These are phyloP conservation scores for Anisognathus igniventris DNA, from an alignment of 2,797 vertebrate species.

Conservation along the genomic window DNA sequence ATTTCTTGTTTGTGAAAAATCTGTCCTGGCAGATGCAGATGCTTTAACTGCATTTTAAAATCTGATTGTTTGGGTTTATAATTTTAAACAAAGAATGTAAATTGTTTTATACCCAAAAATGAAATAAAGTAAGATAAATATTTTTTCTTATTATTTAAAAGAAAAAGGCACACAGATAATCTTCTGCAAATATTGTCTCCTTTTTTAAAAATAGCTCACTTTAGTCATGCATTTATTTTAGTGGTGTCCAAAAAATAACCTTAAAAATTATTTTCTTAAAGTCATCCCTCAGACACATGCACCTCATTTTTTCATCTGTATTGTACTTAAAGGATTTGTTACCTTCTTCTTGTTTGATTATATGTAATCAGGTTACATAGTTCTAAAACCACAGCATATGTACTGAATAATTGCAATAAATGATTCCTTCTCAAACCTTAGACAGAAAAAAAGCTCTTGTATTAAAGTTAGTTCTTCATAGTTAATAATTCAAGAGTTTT, in stretches of 20 bases:
- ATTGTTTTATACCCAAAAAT: background rate
- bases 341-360: background rate
- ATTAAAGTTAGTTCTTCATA: background rate
- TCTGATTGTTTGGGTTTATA: background rate
- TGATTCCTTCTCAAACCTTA: background rate
- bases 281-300: rapidly evolving
- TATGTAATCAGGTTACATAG: background rate
- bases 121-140: background rate
- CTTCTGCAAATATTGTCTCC: background rate
- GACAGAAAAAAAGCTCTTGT: background rate
- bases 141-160: background rate
- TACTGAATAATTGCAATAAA: background rate
- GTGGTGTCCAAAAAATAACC: rapidly evolving
- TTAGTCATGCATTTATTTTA: background rate
- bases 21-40: background rate
- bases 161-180: background rate
- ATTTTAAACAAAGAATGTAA: background rate
- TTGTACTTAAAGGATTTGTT: background rate
- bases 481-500: background rate
- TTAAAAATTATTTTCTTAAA: background rate
- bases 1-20: background rate
- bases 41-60: background rate
- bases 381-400: background rate
- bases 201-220: background rate
- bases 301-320: background rate